Base-by-base conservation (phyloP, 2,113 vertebrate species). In the Jacana jacana region DNA sequence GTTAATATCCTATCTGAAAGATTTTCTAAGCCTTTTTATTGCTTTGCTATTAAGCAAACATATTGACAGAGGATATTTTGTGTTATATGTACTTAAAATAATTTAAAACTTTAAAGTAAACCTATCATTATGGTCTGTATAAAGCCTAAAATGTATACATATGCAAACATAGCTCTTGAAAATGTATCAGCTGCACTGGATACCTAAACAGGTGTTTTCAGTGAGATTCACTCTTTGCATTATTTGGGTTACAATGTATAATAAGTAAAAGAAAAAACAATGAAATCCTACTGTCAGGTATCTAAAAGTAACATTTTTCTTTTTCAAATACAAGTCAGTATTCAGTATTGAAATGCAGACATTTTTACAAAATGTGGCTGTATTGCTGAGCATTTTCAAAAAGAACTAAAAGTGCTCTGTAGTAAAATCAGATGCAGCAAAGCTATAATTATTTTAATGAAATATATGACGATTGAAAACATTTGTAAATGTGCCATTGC, bases 31-130 rank as follows among this genome's bases (percentile, higher is more conserved):
- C 18, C 12, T 87, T 19, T 71, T 93, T 97, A 91, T 97, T 95
- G 84, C 72, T 97, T 97, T 83, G 54, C 85, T 95, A 91, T 94
- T 94, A 96, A 85, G 83, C 82, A 95, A 97, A 96, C 77, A 63
- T 96, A 92, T 93, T 75, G 91, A 89, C 70, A 91, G 37, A 70
- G 18, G 33, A 18, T 68, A 54, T 80, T 91, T 88, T 88, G 23
- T 77, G 24, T 71, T 81, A 27, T 39, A 51, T 60, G 48, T 78
- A 89, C 31, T 88, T 69, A 61, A 46, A 46, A 46, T 46, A 46
- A 46, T 46, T 46, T 46, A 46, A 46, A 46, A 46, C 37, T 93
- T 28, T 1, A 92, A 76, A 70, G 72, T 52, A 72, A 80, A 85
- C 70, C 9, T 84, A 14, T 72, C 31, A 31, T 82, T 92, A 28